These are phyloP conservation scores for Phymatocera aterrima DNA, from an alignment of 2,888 invertebrate genomes.

Conservation along the genomic window DNA sequence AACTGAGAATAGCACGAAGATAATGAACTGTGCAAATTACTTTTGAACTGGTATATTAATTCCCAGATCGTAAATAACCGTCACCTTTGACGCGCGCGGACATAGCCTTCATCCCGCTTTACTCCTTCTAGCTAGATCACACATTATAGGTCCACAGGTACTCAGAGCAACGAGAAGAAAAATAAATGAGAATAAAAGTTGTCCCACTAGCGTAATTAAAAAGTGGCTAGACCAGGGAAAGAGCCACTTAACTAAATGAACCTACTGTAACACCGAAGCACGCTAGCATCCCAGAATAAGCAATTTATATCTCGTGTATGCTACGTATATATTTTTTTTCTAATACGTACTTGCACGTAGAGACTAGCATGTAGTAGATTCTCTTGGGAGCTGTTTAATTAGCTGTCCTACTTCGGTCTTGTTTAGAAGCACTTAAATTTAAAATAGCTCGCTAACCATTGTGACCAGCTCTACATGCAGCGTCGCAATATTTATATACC, in stretches of 20 bases:
- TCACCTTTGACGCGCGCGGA: not conserved
- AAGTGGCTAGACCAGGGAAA: conserved; percentile 37
- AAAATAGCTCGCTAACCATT: conserved; percentile 42
- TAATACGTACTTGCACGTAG: conserved; percentile 39
- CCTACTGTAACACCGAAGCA: not conserved
- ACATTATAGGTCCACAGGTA: not conserved
- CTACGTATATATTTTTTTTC: conserved; percentile 1
- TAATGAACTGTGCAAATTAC: no score
- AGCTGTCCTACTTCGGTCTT: conserved; percentile 59
- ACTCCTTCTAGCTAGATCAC: no score
- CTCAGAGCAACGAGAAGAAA: not conserved
- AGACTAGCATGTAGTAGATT: conserved; percentile 51
- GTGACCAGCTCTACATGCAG: not conserved
- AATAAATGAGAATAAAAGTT: not conserved
- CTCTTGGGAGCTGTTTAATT: conserved; percentile 58
- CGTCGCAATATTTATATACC: not conserved
- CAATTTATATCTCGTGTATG: not conserved
- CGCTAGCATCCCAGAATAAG: conserved; percentile 14
- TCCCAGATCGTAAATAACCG: not conserved
- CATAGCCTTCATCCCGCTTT: no score
- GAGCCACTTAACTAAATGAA: conserved; percentile 40
- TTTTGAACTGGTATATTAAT: not conserved
- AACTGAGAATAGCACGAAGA: no score
- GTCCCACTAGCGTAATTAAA: conserved; percentile 45
- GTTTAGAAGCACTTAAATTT: conserved; percentile 53